Evolutionary conservation across 2,888 invertebrate genomes (phyloP).

Genomic region (Plebejus argus): DNA sequence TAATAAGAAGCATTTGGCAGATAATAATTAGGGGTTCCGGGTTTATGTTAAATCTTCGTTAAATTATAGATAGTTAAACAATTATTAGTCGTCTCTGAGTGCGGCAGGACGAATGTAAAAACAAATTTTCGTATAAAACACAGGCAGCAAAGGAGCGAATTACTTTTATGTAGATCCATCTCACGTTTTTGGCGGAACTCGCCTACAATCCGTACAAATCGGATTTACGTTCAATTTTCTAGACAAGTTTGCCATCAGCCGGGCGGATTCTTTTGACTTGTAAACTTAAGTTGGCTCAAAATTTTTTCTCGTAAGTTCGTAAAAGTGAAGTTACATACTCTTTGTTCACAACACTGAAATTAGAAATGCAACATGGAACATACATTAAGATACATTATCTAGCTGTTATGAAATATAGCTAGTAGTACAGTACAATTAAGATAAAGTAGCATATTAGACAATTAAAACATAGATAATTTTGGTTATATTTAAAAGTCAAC

Average conservation of each 20-base stretch:
- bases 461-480: not conserved
- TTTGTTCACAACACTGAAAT: conserved; percentile 35
- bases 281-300: conserved; percentile 63
- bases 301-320: conserved; percentile 56
- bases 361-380: not conserved
- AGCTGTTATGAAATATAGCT: not conserved
- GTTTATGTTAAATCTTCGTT: no score
- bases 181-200: conserved; percentile 46
- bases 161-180: conserved; percentile 52
- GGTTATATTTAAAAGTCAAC: not conserved
- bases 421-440: not conserved
- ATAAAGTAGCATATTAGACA: not conserved
- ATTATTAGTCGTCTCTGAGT: no score
- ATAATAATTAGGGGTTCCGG: no score
- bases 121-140: conserved; percentile 33
- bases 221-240: conserved; percentile 76
- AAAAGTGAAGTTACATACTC: conserved; percentile 49
- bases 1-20: no score
- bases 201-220: conserved; percentile 54
- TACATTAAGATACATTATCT: no score
- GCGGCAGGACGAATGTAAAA: not conserved
- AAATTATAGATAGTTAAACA: no score
- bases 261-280: conserved; percentile 56
- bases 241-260: conserved; percentile 62
- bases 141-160: conserved; percentile 46